Evolutionary conservation across 1,140 invertebrate species (phyloP), one percentile per base, ranked within the genome.

Genomic region (Melitaea cinxia): DNA sequence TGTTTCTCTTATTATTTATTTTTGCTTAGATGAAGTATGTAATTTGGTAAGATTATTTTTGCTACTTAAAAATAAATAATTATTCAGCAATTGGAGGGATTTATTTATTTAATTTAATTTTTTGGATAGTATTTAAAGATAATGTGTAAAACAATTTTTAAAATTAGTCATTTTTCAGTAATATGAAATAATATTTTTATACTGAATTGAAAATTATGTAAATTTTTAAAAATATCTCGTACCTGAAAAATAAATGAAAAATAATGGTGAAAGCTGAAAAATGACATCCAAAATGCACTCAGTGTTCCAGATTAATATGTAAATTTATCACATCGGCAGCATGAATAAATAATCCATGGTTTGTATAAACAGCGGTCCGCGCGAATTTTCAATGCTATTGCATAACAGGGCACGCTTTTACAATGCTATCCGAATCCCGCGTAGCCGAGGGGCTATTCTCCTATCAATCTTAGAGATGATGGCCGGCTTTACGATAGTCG

Each of bases 401-500:
- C 75, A 80, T 65, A 83, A 77, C 78, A 65, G 60, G 68, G 71
- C 68, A 60, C 77, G 65, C 68, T 80, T 83, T 77, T 73, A 82
- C 78, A 83, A 82, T 79, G 63, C 67, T 73, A 73, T 78, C 80
- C 80, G 68, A 88, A 85, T 75, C 82, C 73, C 69, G 68, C 64
- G 69, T 83, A 78, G 82, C 87, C 87, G 75, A 72, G 70, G 85
- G 85, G 85, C 77, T 82, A 86, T 87, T 85, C 84, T 81, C 83
- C 86, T 90, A 90, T 90, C 88, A 89, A 90, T 90, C 88, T 88
- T 72, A 56, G 47, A 83, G 88, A 90, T 89, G 88, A 90, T 90
- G 88, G 82, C 70, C 75, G 62, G 75, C 80, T 21, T 86, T 90
- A 80, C 72, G 68, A 68, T 74, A 70, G 71, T 76, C 72, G 72